Evolutionary conservation across 2,888 invertebrate genomes (phyloP).

Genomic region (Andricus curvator): DNA sequence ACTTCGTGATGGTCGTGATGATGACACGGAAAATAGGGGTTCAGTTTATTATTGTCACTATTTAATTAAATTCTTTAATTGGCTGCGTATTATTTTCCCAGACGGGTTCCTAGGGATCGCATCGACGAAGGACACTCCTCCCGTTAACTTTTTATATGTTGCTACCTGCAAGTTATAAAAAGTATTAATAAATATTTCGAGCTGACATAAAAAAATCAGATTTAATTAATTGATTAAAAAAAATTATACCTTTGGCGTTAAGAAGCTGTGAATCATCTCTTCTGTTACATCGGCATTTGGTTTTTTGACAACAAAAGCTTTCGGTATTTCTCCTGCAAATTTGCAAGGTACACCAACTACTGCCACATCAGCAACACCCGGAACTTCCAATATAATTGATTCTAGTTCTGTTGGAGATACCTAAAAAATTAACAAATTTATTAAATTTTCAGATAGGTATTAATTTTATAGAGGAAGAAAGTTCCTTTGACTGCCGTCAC

Average conservation of each 20-base stretch:
- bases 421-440: conserved; percentile 77
- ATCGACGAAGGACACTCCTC: conserved; percentile 85
- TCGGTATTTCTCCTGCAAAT: conserved; percentile 86
- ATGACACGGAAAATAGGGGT: neutral
- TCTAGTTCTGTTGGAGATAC: conserved; percentile 93
- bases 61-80: conserved; percentile 68
- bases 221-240: neutral
- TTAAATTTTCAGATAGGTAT: neutral
- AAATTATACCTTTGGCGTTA: conserved; percentile 80
- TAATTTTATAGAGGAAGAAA: neutral
- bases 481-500: neutral
- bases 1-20: neutral
- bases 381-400: conserved; percentile 85
- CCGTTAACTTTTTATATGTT: conserved; percentile 86
- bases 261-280: conserved; percentile 81
- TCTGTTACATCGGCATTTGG: conserved; percentile 80
- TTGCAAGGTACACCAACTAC: conserved; percentile 88
- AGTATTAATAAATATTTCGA: neutral
- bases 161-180: conserved; percentile 78
- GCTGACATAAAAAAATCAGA: neutral
- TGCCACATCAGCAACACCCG: conserved; percentile 87
- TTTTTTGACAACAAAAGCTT: conserved; percentile 86
- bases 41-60: conserved; percentile 18
- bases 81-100: conserved; percentile 88
- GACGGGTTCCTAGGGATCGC: conserved; percentile 87